These are phyloP conservation scores for Epinephelus malabaricus DNA, from an alignment of 2,797 vertebrate species.

Conservation along the genomic window DNA sequence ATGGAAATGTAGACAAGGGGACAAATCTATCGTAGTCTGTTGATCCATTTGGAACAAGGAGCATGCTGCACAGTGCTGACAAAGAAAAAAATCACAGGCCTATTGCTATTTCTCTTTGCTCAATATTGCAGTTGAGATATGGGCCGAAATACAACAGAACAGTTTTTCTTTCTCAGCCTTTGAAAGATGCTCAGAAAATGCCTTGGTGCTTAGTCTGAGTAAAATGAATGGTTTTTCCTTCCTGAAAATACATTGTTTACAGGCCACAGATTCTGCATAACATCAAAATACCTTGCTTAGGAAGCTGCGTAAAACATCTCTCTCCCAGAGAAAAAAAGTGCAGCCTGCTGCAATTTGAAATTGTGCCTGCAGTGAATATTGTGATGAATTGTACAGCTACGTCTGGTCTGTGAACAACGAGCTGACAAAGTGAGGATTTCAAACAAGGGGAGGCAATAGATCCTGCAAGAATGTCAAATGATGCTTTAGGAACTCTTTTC, in stretches of 20 bases:
- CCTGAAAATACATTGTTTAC: constrained; percentile 57
- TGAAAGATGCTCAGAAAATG: constrained; percentile 56
- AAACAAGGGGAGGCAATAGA: constrained; percentile 29
- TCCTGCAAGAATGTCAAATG: constrained; percentile 37
- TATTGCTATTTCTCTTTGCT: constrained; percentile 45
- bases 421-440: constrained; percentile 58
- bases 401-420: constrained; percentile 45
- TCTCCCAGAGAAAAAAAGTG: constrained; percentile 25
- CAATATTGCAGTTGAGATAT: constrained; percentile 49
- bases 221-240: constrained; percentile 53
- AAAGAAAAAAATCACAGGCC: constrained; percentile 54
- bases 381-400: constrained; percentile 56
- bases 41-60: constrained; percentile 55
- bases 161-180: constrained; percentile 42
- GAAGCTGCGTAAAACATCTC: constrained; percentile 41
- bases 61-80: constrained; percentile 51
- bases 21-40: constrained; percentile 59
- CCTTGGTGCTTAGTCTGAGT: constrained; percentile 49
- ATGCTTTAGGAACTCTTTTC: constrained; percentile 20
- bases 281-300: constrained; percentile 50
- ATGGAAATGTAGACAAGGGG: constrained; percentile 69
- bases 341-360: constrained; percentile 54
- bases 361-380: constrained; percentile 52
- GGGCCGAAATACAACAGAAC: constrained; percentile 25
- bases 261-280: constrained; percentile 41